A percentile compares a stretch with the other conserved stretches of the same genome.
Conservation (phyloP, 2,113 vertebrate species). For the Paedocypris sp. region DNA sequence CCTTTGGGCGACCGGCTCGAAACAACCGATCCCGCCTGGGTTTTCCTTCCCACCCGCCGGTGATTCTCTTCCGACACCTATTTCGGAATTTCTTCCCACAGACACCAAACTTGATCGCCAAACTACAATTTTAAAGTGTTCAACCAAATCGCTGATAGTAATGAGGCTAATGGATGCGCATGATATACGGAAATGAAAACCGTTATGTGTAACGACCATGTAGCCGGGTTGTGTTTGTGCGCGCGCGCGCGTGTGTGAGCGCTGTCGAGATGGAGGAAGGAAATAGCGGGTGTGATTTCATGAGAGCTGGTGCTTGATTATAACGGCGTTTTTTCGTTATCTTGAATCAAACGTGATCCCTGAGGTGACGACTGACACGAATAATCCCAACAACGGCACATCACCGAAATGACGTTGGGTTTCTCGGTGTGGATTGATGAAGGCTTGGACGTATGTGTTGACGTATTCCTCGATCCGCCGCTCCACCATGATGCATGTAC, state of each 20-base stretch:
- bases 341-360: not conserved
- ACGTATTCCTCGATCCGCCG: slow-evolving; percentile 14
- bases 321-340: not conserved
- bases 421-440: not conserved
- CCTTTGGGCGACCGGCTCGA: slow-evolving; percentile 6
- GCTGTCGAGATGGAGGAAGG: slow-evolving; percentile 15
- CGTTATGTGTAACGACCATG: slow-evolving; percentile 21
- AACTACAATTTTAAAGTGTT: too few relatives aligned
- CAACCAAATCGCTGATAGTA: too few relatives aligned
- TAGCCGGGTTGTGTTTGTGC: not conserved
- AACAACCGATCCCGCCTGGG: slow-evolving; percentile 13
- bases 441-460: slow-evolving; percentile 18
- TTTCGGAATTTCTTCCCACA: slow-evolving; percentile 3
- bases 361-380: not conserved
- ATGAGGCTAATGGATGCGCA: slow-evolving; percentile 43
- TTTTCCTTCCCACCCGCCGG: too few relatives aligned
- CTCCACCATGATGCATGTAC: slow-evolving; percentile 1
- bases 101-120: too few relatives aligned
- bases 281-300: not conserved
- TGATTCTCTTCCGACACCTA: slow-evolving; percentile 30
- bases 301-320: not conserved
- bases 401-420: not conserved
- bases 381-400: not conserved
- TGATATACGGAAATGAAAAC: slow-evolving; percentile 42
- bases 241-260: not conserved